Evolutionary conservation across 2,888 invertebrate genomes (phyloP), one percentile per base, ranked within the genome.

Genomic region (Aphidius colemani): DNA sequence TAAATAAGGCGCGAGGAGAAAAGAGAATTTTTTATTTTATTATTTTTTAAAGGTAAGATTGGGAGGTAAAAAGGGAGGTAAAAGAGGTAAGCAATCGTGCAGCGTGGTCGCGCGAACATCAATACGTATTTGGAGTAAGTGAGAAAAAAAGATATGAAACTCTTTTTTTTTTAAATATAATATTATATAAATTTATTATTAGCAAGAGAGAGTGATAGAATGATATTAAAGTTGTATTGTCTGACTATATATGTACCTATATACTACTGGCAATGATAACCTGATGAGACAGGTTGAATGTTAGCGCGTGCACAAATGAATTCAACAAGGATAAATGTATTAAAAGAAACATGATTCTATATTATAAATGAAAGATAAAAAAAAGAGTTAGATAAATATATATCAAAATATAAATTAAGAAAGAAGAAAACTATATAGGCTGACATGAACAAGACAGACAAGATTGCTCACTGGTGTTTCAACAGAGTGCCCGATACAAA

Each of bases 401-500:
- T 18, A 18, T 18, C 13, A 18, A 18, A 18, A 18, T 18, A 18
- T 18, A 18, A 18, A 18, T 18, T 18, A 1, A 18, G 13, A 18
- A 59, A 50, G 58, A 66, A 66, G 41, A 60, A 30, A 51, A 59
- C 59, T 44, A 50, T 44, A 50, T 46, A 55, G 45, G 40, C 62
- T 66, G 60, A 66, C 66, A 66, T 63, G 71, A 72, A 74, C 72
- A 73, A 76, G 78, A 78, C 73, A 73, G 77, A 77, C 77, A 72
- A 75, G 80, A 80, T 81, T 78, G 77, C 73, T 80, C 76, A 73
- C 74, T 74, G 74, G 75, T 77, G 77, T 77, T 76, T 73, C 77
- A 74, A 76, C 78, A 73, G 76, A 70, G 71, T 67, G 72, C 76
- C 77, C 75, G 74, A 74, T 30, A 46, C 46, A 46, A 46, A 57